Evolutionary conservation across 2,113 vertebrate species (phyloP).

Genomic region (Cephalophus harveyi): DNA sequence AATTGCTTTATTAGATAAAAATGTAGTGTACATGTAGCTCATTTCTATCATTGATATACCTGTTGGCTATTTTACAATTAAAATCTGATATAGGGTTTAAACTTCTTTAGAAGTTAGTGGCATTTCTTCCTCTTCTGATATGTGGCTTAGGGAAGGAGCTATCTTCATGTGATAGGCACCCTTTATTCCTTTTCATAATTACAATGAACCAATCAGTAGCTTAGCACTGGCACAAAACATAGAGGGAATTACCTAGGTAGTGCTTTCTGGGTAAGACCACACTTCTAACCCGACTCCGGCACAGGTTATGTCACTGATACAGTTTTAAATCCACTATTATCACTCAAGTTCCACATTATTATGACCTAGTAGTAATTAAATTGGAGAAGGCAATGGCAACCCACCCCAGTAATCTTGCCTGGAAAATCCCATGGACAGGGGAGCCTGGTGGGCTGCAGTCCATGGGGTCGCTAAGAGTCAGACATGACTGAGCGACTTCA

Average conservation of each 20-base stretch:
- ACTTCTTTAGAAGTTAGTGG: conserved; percentile 71
- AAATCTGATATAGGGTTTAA: conserved; percentile 59
- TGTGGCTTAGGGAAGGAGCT: conserved; percentile 51
- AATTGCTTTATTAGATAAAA: conserved; percentile 78
- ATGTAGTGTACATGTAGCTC: conserved; percentile 77
- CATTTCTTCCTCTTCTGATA: conserved; percentile 63
- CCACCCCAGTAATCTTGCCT: too few species aligned
- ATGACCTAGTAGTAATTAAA: conserved; percentile 60
- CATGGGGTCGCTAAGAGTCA: too few species aligned
- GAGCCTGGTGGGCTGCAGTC: too few species aligned
- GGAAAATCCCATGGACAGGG: too few species aligned
- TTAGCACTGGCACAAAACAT: conserved; percentile 52
- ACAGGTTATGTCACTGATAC: conserved; percentile 37
- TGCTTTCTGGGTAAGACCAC: conserved; percentile 66
- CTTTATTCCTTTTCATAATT: background rate
- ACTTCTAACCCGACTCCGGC: conserved; percentile 43
- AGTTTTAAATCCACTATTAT: conserved; percentile 56
- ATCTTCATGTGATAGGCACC: conserved; percentile 36
- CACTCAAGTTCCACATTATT: conserved; percentile 42
- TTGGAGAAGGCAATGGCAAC: too few species aligned
- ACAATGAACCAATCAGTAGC: conserved; percentile 44
- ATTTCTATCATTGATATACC: conserved; percentile 58
- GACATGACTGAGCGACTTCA: too few species aligned
- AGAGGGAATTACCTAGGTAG: conserved; percentile 56
- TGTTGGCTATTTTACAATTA: conserved; percentile 41